A percentile compares a stretch with the other conserved stretches of the same genome.
Conservation (phyloP, 1,140 invertebrate genomes). For the Philopotamus ludificatus region DNA sequence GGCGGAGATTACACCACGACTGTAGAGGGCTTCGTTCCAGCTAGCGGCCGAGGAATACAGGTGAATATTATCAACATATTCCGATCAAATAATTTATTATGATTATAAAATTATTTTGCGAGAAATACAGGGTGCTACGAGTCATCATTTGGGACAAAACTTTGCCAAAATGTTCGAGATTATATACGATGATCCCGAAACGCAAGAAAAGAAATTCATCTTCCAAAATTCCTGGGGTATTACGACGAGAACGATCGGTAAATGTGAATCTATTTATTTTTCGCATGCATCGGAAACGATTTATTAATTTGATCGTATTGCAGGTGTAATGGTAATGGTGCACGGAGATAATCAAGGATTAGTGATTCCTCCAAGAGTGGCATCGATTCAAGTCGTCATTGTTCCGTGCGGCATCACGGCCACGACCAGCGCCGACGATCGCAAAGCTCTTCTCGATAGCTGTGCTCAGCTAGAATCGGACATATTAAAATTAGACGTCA, state of each 20-base stretch:
- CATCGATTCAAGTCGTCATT: slow-evolving; percentile 81
- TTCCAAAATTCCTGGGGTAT: slow-evolving; percentile 99
- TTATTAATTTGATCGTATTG: too few species aligned
- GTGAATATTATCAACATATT: slow-evolving; percentile 37
- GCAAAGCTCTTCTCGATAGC: slow-evolving; percentile 66
- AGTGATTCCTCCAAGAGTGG: slow-evolving; percentile 91
- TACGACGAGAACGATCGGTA: slow-evolving; percentile 91
- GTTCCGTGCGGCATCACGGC: slow-evolving; percentile 96
- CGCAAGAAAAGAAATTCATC: slow-evolving; percentile 84
- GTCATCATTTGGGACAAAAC: slow-evolving; percentile 98
- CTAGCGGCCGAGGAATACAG: slow-evolving; percentile 93
- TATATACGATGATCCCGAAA: slow-evolving; percentile 88
- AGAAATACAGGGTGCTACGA: slow-evolving; percentile 79
- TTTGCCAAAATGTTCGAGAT: slow-evolving; percentile 99
- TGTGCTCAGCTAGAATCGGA: slow-evolving; percentile 70
- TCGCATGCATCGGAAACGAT: background rate
- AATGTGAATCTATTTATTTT: slow-evolving; percentile 35
- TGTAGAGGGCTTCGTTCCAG: slow-evolving; percentile 92
- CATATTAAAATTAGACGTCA: slow-evolving; percentile 61
- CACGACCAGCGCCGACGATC: slow-evolving; percentile 69
- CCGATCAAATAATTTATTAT: background rate
- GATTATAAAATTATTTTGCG: slow-evolving; percentile 1
- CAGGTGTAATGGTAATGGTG: slow-evolving; percentile 92
- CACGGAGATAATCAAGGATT: slow-evolving; percentile 97
- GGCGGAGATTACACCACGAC: slow-evolving; percentile 98